Conservation (phyloP, 2,797 vertebrate genomes). For the Peromyscus attwateri region DNA sequence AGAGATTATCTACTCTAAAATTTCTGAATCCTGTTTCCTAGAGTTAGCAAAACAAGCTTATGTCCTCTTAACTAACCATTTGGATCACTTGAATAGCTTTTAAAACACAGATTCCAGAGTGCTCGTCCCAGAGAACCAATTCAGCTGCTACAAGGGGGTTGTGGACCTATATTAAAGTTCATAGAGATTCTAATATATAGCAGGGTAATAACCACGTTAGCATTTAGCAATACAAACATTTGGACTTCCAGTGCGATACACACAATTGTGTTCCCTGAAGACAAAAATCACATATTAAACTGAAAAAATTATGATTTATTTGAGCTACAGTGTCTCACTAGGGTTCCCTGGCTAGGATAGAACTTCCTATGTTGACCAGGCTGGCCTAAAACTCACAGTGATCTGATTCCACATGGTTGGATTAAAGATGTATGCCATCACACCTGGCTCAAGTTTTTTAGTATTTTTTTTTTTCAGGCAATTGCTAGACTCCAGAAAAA, state of each 20-base stretch:
- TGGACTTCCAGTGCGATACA: neutral
- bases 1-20: constrained; percentile 32
- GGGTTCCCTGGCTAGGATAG: neutral
- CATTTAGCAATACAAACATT: neutral
- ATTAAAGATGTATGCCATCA: neutral
- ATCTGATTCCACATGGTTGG: neutral
- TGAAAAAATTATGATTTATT: neutral
- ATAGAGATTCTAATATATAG: neutral
- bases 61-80: neutral
- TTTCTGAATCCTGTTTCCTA: constrained; percentile 28
- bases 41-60: constrained; percentile 16
- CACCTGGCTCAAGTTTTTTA: neutral
- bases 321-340: neutral
- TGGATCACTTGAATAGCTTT: constrained; percentile 42
- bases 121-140: neutral
- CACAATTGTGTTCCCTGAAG: neutral
- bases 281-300: neutral
- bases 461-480: neutral
- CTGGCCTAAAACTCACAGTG: neutral
- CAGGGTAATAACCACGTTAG: neutral
- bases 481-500: constrained; percentile 33
- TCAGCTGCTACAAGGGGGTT: neutral
- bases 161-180: neutral
- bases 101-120: neutral
- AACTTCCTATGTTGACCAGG: neutral